Evolutionary conservation across 2,888 invertebrate genomes (phyloP).

Genomic region (Brassicogethes aeneus): DNA sequence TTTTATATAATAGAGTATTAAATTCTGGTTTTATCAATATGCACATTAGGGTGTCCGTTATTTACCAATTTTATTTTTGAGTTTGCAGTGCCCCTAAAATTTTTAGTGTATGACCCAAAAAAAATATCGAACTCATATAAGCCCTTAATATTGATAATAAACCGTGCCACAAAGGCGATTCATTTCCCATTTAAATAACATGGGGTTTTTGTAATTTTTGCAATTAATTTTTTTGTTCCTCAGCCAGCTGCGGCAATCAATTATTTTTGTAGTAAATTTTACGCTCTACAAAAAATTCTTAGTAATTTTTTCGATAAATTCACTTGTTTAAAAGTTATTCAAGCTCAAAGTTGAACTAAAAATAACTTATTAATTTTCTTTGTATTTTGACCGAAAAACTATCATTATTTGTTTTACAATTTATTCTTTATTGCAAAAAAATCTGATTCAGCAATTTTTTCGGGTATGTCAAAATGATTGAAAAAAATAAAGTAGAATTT

Average conservation of each 20-base stretch:
- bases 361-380: not conserved
- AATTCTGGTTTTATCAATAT: too few species aligned
- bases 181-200: not conserved
- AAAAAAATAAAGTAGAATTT: not conserved
- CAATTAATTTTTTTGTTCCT: not conserved
- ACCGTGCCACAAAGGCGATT: not conserved
- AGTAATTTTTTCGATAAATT: not conserved
- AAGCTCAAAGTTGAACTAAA: not conserved
- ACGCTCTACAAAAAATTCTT: not conserved
- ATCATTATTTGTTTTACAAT: not conserved
- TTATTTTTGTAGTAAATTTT: not conserved
- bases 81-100: not conserved
- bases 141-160: not conserved
- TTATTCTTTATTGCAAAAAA: not conserved
- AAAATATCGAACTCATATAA: not conserved
- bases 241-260: not conserved
- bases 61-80: not conserved
- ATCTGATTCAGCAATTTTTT: not conserved
- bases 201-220: not conserved
- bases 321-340: not conserved
- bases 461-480: not conserved
- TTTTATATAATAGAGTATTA: too few species aligned
- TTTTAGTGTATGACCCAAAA: not conserved
- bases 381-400: not conserved
- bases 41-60: conserved; percentile 1